phyloP scores from a whole-genome alignment of 2,888 invertebrate species.

The Cephonodes hylas region DNA sequence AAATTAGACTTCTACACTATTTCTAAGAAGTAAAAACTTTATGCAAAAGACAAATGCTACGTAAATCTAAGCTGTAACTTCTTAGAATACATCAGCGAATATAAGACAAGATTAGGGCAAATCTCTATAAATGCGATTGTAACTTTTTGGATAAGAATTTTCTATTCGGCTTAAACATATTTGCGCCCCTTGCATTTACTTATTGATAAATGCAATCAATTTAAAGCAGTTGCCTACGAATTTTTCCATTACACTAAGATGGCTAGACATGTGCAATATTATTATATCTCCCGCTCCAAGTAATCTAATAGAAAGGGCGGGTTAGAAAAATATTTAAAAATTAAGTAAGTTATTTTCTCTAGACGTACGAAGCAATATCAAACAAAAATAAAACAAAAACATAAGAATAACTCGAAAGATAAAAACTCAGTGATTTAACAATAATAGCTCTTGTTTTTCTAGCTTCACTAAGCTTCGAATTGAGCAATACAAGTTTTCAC shows the following conservation, averaged over 20 bases:
- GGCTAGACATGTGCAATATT: neutral
- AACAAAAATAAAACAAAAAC: neutral
- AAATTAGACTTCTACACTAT: too few species aligned
- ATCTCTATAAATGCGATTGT: neutral
- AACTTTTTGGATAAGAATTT: neutral
- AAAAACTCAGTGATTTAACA: neutral
- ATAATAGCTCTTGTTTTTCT: neutral
- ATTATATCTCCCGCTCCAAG: neutral
- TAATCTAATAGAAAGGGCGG: neutral
- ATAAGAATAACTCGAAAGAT: neutral
- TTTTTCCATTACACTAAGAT: neutral
- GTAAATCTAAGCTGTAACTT: neutral
- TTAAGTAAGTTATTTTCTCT: neutral
- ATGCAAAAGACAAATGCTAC: neutral
- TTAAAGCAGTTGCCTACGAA: neutral
- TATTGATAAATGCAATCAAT: neutral
- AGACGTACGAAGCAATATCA: neutral
- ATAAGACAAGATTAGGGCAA: neutral
- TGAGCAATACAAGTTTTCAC: too few species aligned
- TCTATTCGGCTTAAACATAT: neutral
- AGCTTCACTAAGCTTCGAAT: too few species aligned
- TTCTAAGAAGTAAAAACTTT: neutral
- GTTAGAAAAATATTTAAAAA: neutral
- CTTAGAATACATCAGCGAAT: neutral
- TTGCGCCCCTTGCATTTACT: neutral